These are phyloP conservation scores for Gymnothorax reevesii DNA, from an alignment of 2,797 vertebrate species.

Conservation along the genomic window DNA sequence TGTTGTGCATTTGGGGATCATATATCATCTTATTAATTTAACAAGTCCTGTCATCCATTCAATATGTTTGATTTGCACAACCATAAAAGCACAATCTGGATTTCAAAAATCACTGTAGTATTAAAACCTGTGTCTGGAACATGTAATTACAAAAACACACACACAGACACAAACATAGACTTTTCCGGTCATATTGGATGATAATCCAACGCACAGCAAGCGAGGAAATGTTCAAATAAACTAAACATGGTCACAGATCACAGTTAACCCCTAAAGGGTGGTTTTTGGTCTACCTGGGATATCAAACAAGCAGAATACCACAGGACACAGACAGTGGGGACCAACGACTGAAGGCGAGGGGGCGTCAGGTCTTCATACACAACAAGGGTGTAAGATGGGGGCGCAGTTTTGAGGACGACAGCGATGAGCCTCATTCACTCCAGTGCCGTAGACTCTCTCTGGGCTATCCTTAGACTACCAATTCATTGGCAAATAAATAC, in stretches of 20 bases:
- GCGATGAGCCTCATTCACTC: not conserved
- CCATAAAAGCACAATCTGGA: not conserved
- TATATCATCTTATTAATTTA: not conserved
- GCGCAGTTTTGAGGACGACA: not conserved
- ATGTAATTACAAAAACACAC: not conserved
- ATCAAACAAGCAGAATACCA: not conserved
- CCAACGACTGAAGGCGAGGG: not conserved
- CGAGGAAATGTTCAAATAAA: not conserved
- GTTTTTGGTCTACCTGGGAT: slow-evolving; percentile 12
- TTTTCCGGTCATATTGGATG: not conserved
- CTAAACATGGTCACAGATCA: not conserved
- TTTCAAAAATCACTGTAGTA: not conserved
- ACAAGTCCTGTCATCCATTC: not conserved
- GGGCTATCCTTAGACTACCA: not conserved
- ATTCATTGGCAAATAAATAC: not conserved
- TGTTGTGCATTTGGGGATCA: not conserved
- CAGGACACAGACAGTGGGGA: not conserved
- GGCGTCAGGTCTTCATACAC: not conserved
- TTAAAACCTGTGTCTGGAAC: not conserved
- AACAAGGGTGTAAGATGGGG: not conserved
- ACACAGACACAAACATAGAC: not conserved
- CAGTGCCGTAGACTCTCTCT: not conserved
- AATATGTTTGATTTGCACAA: not conserved
- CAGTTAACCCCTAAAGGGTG: not conserved
- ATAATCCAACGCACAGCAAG: not conserved